Evolutionary conservation across 2,888 invertebrate species (phyloP).

Genomic region (Xylota sylvarum): DNA sequence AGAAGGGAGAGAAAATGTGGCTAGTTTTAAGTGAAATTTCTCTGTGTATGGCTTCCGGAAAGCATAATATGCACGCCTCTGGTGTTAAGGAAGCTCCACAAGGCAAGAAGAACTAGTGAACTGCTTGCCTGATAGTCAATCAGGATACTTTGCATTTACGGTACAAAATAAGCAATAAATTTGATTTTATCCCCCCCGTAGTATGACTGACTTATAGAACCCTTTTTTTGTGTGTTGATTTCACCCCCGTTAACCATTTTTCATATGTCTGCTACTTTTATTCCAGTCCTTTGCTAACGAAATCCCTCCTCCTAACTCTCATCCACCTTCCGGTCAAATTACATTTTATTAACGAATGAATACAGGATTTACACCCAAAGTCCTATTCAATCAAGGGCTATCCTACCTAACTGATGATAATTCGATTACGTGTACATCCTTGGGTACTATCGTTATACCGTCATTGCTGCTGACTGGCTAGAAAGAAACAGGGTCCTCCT

Average conservation of each 20-base stretch:
- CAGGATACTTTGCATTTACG: conserved; percentile 23
- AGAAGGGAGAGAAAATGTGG: no score
- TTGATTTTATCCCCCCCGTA: conserved; percentile 29
- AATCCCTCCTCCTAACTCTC: conserved; percentile 71
- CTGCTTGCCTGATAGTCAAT: conserved; percentile 23
- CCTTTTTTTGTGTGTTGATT: conserved; percentile 51
- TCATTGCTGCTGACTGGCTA: conserved; percentile 51
- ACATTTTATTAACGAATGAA: conserved; percentile 77
- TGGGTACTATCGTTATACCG: conserved; percentile 55
- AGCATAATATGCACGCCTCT: no score
- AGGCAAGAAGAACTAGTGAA: not conserved
- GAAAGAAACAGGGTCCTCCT: conserved; percentile 54
- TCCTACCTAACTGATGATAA: conserved; percentile 82
- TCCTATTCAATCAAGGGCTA: conserved; percentile 78
- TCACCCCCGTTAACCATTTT: not conserved
- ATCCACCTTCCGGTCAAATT: conserved; percentile 76
- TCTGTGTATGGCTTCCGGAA: no score
- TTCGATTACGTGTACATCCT: conserved; percentile 82
- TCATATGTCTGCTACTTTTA: conserved; percentile 32
- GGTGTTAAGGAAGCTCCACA: no score
- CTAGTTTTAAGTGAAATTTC: no score
- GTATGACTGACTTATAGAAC: conserved; percentile 46
- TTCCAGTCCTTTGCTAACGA: conserved; percentile 48
- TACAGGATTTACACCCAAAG: conserved; percentile 77
- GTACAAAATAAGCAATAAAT: conserved; percentile 9